Percentiles rank a stretch among this genome's conserved stretches.
These are phyloP conservation scores for Rotaria magnacalcarata DNA, from an alignment of 2,888 invertebrate genomes.

Conservation along the genomic window DNA sequence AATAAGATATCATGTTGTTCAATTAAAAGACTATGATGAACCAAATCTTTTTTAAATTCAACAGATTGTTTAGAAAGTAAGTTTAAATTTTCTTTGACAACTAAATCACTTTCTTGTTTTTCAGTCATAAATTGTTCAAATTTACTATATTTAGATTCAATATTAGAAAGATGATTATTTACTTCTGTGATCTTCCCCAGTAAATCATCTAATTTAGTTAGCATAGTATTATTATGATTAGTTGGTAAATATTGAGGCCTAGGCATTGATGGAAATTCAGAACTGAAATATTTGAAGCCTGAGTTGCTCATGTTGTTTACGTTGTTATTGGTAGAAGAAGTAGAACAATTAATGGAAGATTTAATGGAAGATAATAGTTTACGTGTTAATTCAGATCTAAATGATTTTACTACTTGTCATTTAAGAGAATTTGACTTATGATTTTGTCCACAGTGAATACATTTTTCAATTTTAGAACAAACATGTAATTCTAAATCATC, in stretches of 20 bases:
- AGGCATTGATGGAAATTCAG: no score
- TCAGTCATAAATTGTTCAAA: not conserved
- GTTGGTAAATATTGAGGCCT: no score
- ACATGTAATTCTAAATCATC: not conserved
- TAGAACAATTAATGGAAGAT: no score
- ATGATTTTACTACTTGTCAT: not conserved
- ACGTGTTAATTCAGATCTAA: not conserved
- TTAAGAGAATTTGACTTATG: not conserved
- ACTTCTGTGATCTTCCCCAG: not conserved
- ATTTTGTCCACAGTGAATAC: not conserved
- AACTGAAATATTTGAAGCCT: no score
- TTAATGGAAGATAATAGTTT: not conserved
- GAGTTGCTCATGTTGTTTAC: no score
- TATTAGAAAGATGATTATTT: not conserved
- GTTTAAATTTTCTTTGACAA: not conserved
- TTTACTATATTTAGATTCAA: not conserved
- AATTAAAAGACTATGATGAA: not conserved
- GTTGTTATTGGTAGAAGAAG: no score
- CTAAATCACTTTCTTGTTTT: not conserved
- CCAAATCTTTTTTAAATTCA: not conserved
- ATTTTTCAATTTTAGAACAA: not conserved
- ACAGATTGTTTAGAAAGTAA: not conserved
- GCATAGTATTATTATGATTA: not conserved
- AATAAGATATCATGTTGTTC: not conserved
- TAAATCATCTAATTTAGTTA: not conserved